Evolutionary conservation across 2,797 vertebrate genomes (phyloP).

Genomic region (Apodemus agrarius): DNA sequence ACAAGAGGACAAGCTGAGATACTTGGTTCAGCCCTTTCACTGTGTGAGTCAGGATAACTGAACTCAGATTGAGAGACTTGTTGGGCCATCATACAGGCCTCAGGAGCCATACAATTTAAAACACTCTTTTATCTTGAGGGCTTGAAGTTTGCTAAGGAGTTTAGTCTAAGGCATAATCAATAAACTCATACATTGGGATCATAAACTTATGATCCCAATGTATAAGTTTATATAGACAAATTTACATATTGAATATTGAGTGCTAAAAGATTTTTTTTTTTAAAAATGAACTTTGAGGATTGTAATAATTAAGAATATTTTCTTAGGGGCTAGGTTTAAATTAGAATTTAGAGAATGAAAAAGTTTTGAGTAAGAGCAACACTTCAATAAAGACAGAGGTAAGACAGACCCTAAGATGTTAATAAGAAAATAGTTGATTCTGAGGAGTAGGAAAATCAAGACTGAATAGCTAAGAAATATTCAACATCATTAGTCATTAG

Average conservation of each 20-base stretch:
- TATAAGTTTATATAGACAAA: background rate
- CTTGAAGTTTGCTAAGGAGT: background rate
- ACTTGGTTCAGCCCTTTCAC: background rate
- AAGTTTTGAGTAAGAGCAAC: background rate
- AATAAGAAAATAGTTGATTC: background rate
- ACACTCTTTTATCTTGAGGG: background rate
- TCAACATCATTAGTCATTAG: too few species aligned
- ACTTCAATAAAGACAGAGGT: slow-evolving; percentile 32
- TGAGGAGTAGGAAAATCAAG: background rate
- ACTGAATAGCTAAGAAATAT: too few species aligned
- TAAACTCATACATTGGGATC: background rate
- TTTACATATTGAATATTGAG: background rate
- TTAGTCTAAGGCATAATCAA: background rate
- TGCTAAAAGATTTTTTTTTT: background rate
- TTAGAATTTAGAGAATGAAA: background rate
- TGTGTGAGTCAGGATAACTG: background rate
- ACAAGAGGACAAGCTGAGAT: background rate
- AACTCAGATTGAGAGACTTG: background rate
- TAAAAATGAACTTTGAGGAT: background rate
- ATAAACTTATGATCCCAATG: background rate
- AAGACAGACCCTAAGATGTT: background rate
- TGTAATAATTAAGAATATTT: background rate
- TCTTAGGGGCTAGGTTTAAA: background rate
- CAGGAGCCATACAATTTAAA: background rate
- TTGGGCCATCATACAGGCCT: background rate